A percentile compares a stretch with the other conserved stretches of the same genome.
These are phyloP conservation scores for Pelobates fuscus DNA, from an alignment of 2,113 vertebrate genomes.

Conservation along the genomic window DNA sequence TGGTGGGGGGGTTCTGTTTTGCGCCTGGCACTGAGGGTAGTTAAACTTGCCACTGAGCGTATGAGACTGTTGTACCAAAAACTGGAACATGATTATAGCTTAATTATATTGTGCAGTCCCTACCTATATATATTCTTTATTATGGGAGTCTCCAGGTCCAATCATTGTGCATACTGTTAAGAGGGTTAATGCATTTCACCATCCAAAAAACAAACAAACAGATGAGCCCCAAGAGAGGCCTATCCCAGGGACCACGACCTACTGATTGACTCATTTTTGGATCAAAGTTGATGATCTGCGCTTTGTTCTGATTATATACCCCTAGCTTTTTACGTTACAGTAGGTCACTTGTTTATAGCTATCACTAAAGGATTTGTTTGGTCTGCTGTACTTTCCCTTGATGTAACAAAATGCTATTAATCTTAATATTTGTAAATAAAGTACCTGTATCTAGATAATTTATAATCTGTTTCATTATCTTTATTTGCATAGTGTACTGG, in stretches of 20 bases:
- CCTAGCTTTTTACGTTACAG: slow-evolving; percentile 62
- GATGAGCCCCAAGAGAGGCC: slow-evolving; percentile 62
- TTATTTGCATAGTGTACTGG: background rate
- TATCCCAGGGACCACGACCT: slow-evolving; percentile 76
- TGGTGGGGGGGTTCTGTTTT: too few relatives aligned
- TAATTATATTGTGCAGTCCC: too few relatives aligned
- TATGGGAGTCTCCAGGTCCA: slow-evolving; percentile 58
- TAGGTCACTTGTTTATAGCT: slow-evolving; percentile 70
- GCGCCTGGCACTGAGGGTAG: too few relatives aligned
- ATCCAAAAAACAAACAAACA: slow-evolving; percentile 49
- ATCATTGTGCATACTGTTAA: slow-evolving; percentile 23
- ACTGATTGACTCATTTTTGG: slow-evolving; percentile 54
- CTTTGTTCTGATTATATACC: slow-evolving; percentile 62
- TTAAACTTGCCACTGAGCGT: too few relatives aligned
- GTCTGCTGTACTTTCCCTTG: slow-evolving; percentile 80
- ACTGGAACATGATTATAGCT: too few relatives aligned
- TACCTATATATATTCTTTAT: slow-evolving; percentile 53
- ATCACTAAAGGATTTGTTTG: slow-evolving; percentile 72
- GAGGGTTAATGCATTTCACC: slow-evolving; percentile 63
- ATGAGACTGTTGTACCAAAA: too few relatives aligned
- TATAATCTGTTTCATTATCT: slow-evolving; percentile 47
- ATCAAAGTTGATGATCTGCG: slow-evolving; percentile 39
- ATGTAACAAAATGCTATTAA: slow-evolving; percentile 86
- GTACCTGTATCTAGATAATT: slow-evolving; percentile 83
- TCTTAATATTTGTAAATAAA: slow-evolving; percentile 93